These are phyloP conservation scores for Phalacrocorax brasilianus DNA, from an alignment of 2,113 vertebrate genomes.

Conservation along the genomic window DNA sequence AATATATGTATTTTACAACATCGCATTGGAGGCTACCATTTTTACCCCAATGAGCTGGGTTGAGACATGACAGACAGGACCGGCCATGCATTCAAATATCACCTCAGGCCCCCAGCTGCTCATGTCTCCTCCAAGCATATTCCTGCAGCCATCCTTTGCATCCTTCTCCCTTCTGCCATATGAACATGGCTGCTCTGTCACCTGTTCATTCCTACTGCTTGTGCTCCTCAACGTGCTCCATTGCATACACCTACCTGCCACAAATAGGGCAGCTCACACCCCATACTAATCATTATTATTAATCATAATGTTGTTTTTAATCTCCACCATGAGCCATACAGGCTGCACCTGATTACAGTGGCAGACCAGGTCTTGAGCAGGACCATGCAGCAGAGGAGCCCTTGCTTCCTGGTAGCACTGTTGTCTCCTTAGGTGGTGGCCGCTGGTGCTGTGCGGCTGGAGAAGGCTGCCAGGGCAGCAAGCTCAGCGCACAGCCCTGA, in stretches of 20 bases:
- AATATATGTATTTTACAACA: not conserved
- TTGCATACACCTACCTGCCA: not conserved
- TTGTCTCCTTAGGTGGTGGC: not conserved
- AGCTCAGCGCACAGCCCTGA: not conserved
- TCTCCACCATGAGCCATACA: fast-evolving
- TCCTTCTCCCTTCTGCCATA: not conserved
- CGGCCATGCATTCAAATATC: not conserved
- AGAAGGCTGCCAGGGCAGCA: not conserved
- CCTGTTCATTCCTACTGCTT: not conserved
- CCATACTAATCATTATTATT: not conserved
- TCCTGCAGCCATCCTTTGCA: not conserved
- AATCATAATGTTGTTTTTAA: not conserved
- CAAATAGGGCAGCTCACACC: not conserved
- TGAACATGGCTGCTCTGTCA: not conserved
- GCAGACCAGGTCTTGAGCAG: fast-evolving
- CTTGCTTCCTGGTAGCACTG: not conserved
- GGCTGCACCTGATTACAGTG: fast-evolving
- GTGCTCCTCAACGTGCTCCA: fast-evolving
- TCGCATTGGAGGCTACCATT: not conserved
- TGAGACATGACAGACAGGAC: not conserved
- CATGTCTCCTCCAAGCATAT: not conserved
- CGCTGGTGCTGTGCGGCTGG: fast-evolving
- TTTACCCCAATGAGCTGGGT: not conserved
- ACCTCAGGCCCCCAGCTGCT: not conserved
- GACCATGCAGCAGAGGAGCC: not conserved